A percentile compares a stretch with the other conserved stretches of the same genome.
phyloP scores from a whole-genome alignment of 2,113 vertebrate species.

The Butastur rufipennis region DNA sequence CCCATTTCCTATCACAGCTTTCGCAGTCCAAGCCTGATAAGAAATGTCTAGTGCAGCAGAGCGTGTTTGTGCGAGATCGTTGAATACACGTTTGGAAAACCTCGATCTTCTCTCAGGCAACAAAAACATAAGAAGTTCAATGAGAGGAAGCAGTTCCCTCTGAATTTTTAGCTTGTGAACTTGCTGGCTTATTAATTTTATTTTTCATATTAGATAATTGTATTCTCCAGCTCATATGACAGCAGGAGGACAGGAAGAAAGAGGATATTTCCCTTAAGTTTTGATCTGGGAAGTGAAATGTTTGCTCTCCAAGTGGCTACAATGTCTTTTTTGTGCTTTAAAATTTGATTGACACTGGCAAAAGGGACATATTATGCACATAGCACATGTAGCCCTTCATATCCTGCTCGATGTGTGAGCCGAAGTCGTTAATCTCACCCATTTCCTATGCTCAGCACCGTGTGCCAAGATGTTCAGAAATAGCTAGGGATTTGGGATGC shows the following conservation, averaged over 20 bases:
- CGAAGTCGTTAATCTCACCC: slow-evolving; percentile 26
- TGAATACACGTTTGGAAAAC: neutral
- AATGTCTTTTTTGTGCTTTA: slow-evolving; percentile 20
- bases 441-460: slow-evolving; percentile 29
- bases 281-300: neutral
- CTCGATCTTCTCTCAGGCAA: neutral
- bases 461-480: slow-evolving; percentile 54
- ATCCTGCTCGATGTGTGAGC: slow-evolving; percentile 9
- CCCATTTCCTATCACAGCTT: slow-evolving; percentile 34
- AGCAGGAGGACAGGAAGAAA: neutral
- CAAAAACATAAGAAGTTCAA: neutral
- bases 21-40: neutral
- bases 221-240: neutral
- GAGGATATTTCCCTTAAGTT: neutral
- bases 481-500: slow-evolving; percentile 22
- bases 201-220: neutral
- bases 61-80: neutral
- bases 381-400: slow-evolving; percentile 9
- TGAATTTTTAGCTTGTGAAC: neutral
- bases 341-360: slow-evolving; percentile 47
- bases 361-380: slow-evolving; percentile 14
- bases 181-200: neutral
- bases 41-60: neutral
- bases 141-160: neutral
- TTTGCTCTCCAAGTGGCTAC: neutral